A percentile compares a stretch with the other conserved stretches of the same genome.
These are phyloP conservation scores for Metridium senile DNA, from an alignment of 92 coral and sea anemone species.

Conservation along the genomic window DNA sequence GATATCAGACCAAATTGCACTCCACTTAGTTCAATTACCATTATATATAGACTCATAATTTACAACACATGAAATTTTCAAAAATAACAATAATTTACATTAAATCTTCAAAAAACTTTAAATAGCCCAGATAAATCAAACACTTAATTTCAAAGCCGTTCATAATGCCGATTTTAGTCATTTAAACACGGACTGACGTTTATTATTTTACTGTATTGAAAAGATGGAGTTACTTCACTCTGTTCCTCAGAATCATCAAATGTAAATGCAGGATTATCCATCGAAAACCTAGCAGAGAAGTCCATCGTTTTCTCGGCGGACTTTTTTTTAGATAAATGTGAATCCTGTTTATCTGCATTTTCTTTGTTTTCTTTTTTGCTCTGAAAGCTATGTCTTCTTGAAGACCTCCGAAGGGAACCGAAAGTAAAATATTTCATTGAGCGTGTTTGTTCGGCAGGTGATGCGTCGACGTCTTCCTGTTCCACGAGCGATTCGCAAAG, in stretches of 20 bases:
- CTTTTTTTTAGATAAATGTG: not conserved
- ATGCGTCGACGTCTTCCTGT: not conserved
- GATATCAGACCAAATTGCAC: too few species aligned
- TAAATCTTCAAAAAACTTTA: too few species aligned
- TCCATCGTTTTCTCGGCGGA: not conserved
- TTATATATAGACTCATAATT: too few species aligned
- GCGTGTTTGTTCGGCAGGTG: constrained; percentile 20
- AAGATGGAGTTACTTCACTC: not conserved
- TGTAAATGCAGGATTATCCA: constrained; percentile 66
- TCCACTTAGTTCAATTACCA: too few species aligned
- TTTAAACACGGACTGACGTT: constrained; percentile 16
- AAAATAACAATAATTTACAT: too few species aligned
- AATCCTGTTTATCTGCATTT: not conserved
- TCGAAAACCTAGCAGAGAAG: not conserved
- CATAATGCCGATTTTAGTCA: constrained; percentile 5
- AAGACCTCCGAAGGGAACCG: constrained; percentile 28
- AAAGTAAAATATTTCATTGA: constrained; percentile 8
- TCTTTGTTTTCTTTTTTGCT: not conserved
- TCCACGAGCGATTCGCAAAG: not conserved
- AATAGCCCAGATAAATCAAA: too few species aligned
- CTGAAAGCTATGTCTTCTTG: constrained; percentile 10
- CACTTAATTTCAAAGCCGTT: too few species aligned
- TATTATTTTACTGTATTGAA: constrained; percentile 1
- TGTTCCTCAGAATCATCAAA: constrained; percentile 52
- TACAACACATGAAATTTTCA: too few species aligned